phyloP scores from a whole-genome alignment of 2,797 vertebrate genomes.

The Lepidocolaptes lacrymiger region DNA sequence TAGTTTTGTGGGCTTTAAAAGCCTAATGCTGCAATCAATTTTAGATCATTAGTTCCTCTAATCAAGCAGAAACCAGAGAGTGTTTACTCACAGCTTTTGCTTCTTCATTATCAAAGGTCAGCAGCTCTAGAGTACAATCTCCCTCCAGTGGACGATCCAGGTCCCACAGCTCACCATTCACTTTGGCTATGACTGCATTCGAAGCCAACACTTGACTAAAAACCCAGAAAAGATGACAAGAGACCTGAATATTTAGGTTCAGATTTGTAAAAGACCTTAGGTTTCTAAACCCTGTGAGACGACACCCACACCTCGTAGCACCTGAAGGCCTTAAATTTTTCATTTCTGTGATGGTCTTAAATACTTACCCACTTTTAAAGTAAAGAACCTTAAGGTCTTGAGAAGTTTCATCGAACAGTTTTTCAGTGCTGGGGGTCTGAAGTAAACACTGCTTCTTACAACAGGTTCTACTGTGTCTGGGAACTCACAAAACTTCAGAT shows the following conservation, averaged over 20 bases:
- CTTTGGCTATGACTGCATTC: slow-evolving; percentile 86
- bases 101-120: slow-evolving; percentile 88
- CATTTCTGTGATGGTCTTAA: background rate
- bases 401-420: background rate
- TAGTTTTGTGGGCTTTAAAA: background rate
- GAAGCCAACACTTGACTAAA: slow-evolving; percentile 86
- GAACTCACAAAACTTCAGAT: background rate
- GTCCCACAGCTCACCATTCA: slow-evolving; percentile 90
- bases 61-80: background rate
- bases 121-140: slow-evolving; percentile 86
- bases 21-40: background rate
- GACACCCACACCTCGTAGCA: background rate
- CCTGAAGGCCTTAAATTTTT: background rate
- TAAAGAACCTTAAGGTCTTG: background rate
- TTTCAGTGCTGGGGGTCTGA: background rate
- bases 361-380: background rate
- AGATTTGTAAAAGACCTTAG: background rate
- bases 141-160: slow-evolving; percentile 89
- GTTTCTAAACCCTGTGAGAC: background rate
- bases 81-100: slow-evolving; percentile 87
- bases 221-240: background rate
- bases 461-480: background rate
- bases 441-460: background rate
- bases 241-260: background rate
- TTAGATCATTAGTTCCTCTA: background rate